Evolutionary conservation across 2,797 vertebrate genomes (phyloP), one percentile per base, ranked within the genome.

Genomic region (Thalassophryne amazonica): DNA sequence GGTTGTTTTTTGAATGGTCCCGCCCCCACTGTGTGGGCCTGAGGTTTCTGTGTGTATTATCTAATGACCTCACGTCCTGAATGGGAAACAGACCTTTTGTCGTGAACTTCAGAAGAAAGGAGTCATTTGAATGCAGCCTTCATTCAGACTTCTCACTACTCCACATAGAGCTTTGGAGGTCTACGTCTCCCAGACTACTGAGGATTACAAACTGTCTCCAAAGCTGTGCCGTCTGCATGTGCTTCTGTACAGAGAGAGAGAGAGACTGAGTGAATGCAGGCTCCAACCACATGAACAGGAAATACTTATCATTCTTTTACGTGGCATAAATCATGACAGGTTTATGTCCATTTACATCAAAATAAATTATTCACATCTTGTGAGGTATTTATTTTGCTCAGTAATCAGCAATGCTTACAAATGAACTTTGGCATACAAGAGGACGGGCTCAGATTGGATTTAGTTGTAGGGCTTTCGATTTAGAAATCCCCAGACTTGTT

Each of bases 61-160:
- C 85, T 78, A 72, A 80, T 85, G 86, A 76, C 81, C 81, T 78
- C 85, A 78, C 76, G 59, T 81, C 51, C 63, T 83, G 78, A 88
- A 84, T 87, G 74, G 80, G 78, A 88, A 88, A 75, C 76, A 72
- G 83, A 75, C 52, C 60, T 55, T 77, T 83, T 84, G 75, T 84
- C 67, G 57, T 15, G 41, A 64, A 74, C 24, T 55, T 67, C 30
- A 19, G 47, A 53, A 70, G 64, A 73, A 76, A 64, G 35, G 27
- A 64, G 72, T 51, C 29, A 28, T 77, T 81, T 85, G 64, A 81
- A 83, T 77, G 73, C 74, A 54, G 75, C 54, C 58, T 55, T 65
- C 80, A 70, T 67, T 82, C 80, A 80, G 53, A 76, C 50, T 43
- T 54, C 57, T 57, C n/a, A n/a, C 41, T 37, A 60, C 63, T 72